phyloP scores from a whole-genome alignment of 1,140 invertebrate species.

The Meteorus sp. region DNA sequence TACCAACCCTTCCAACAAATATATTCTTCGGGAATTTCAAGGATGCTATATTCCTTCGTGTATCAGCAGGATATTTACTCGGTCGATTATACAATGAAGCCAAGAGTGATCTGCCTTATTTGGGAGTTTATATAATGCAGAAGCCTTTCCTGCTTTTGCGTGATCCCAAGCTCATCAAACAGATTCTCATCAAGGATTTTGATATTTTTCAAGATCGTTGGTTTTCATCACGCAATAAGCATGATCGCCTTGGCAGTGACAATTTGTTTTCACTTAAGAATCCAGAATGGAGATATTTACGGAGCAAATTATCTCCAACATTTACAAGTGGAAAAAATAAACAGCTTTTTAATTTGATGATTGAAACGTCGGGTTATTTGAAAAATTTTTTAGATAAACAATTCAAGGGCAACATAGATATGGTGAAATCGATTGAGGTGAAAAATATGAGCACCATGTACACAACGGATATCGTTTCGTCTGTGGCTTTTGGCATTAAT shows the following conservation, averaged over 20 bases:
- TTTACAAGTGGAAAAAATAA: conserved; percentile 55
- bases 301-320: conserved; percentile 56
- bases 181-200: conserved; percentile 59
- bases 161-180: conserved; percentile 43
- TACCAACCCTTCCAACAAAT: conserved; percentile 24
- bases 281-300: conserved; percentile 52
- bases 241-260: conserved; percentile 43
- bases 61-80: conserved; percentile 48
- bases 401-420: conserved; percentile 11
- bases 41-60: conserved; percentile 31
- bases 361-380: conserved; percentile 45
- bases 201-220: conserved; percentile 56
- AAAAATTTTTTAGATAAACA: conserved; percentile 36
- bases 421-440: conserved; percentile 37
- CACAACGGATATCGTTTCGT: conserved; percentile 62
- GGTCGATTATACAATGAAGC: conserved; percentile 42
- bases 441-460: conserved; percentile 57
- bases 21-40: conserved; percentile 41
- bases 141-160: conserved; percentile 42
- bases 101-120: conserved; percentile 21
- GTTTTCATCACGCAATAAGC: conserved; percentile 37
- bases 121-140: conserved; percentile 46
- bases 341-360: conserved; percentile 57
- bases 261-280: conserved; percentile 47
- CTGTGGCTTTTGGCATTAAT: conserved; percentile 59